A percentile compares a stretch with the other conserved stretches of the same genome.
Evolutionary conservation across 2,888 invertebrate species (phyloP).

Genomic region (Lasioglossum leucozonium): DNA sequence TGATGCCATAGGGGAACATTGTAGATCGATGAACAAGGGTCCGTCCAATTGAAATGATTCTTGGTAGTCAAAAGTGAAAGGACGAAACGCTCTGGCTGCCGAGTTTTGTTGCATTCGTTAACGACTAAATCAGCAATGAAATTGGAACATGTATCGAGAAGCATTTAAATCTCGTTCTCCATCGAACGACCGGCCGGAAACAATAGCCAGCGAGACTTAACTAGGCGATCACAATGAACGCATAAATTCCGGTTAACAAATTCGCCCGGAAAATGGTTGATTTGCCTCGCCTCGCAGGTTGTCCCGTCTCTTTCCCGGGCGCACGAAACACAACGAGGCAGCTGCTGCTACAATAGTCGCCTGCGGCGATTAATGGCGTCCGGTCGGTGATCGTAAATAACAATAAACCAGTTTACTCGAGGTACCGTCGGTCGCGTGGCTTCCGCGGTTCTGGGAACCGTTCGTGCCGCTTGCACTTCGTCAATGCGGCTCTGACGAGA

Average conservation of each 20-base stretch:
- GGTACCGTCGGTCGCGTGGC: constrained; percentile 73
- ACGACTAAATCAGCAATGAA: neutral
- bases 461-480: constrained; percentile 53
- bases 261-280: constrained; percentile 52
- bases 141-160: neutral
- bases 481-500: constrained; percentile 59
- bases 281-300: constrained; percentile 24
- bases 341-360: constrained; percentile 61
- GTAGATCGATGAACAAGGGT: neutral
- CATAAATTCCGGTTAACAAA: constrained; percentile 51
- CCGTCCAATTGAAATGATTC: neutral
- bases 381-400: constrained; percentile 71
- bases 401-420: constrained; percentile 70
- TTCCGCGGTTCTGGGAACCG: constrained; percentile 70
- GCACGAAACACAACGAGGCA: constrained; percentile 49
- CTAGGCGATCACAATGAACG: constrained; percentile 50
- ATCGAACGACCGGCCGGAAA: constrained; percentile 36
- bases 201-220: constrained; percentile 27
- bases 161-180: constrained; percentile 18
- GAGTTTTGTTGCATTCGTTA: neutral
- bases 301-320: constrained; percentile 20
- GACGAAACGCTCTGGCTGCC: neutral
- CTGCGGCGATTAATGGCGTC: constrained; percentile 67
- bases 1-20: neutral
- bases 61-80: constrained; percentile 3